phyloP scores from a whole-genome alignment of 2,113 vertebrate species.

The Phrynosoma platyrhinos region DNA sequence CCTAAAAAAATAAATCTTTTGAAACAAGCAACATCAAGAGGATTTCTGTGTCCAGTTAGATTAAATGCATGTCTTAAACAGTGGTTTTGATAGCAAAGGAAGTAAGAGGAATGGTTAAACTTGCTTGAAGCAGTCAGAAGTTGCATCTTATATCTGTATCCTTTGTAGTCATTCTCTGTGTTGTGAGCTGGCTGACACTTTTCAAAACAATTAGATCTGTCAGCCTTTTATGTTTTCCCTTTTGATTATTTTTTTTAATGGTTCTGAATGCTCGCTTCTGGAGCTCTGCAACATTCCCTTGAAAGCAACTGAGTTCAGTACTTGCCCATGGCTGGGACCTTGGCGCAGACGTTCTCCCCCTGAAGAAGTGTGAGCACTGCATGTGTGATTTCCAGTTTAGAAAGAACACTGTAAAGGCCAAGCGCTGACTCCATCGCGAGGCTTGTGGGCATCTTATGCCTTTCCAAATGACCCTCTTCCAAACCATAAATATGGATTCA shows the following conservation, averaged over 20 bases:
- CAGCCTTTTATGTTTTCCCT: background rate
- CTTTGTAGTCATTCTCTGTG: background rate
- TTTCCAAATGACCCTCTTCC: background rate
- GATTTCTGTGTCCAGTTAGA: background rate
- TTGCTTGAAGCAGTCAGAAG: background rate
- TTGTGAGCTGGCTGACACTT: background rate
- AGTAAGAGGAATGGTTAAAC: background rate
- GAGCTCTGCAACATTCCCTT: background rate
- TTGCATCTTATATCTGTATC: background rate
- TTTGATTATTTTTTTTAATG: background rate
- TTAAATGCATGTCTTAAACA: background rate
- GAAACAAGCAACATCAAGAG: background rate
- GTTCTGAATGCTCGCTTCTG: background rate
- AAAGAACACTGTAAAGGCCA: background rate
- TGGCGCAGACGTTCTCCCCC: background rate
- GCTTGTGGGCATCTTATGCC: background rate
- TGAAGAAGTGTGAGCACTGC: background rate
- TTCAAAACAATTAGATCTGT: background rate
- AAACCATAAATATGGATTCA: background rate
- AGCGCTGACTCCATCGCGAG: background rate
- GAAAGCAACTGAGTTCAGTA: background rate
- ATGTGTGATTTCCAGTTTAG: background rate
- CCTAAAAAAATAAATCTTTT: background rate
- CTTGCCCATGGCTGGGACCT: background rate
- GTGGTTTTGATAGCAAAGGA: background rate